Evolutionary conservation across 2,113 vertebrate genomes (phyloP).

Genomic region (Odontophorus gujanensis): DNA sequence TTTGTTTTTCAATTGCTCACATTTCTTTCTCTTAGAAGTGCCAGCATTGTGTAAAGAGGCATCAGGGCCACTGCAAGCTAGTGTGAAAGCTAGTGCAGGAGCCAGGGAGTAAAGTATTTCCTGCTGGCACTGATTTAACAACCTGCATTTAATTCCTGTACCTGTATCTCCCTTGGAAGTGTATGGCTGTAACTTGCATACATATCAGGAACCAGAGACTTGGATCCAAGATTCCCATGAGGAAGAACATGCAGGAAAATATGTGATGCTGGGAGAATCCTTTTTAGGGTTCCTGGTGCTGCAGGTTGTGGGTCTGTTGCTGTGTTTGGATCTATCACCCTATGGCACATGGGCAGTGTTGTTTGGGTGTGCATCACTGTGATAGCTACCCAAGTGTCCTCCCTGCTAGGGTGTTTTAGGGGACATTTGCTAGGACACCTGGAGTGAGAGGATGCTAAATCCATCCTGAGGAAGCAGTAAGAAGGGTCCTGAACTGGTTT

Average conservation of each 20-base stretch:
- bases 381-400: neutral
- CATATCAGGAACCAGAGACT: neutral
- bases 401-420: neutral
- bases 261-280: fast-evolving
- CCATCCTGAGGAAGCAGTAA: neutral
- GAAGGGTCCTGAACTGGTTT: neutral
- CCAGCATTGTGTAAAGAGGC: neutral
- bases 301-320: neutral
- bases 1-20: neutral
- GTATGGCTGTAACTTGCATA: neutral
- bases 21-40: neutral
- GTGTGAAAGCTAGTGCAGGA: neutral
- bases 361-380: neutral
- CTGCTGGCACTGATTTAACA: neutral
- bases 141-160: neutral
- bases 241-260: neutral
- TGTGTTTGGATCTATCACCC: neutral
- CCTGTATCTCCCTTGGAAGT: neutral
- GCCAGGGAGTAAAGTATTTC: neutral
- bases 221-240: neutral
- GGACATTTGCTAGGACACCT: neutral
- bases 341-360: neutral
- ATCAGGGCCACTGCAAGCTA: neutral
- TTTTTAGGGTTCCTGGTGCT: neutral
- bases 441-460: neutral